These are phyloP conservation scores for Lithophane semibrunnea DNA, from an alignment of 2,888 invertebrate species.

Conservation along the genomic window DNA sequence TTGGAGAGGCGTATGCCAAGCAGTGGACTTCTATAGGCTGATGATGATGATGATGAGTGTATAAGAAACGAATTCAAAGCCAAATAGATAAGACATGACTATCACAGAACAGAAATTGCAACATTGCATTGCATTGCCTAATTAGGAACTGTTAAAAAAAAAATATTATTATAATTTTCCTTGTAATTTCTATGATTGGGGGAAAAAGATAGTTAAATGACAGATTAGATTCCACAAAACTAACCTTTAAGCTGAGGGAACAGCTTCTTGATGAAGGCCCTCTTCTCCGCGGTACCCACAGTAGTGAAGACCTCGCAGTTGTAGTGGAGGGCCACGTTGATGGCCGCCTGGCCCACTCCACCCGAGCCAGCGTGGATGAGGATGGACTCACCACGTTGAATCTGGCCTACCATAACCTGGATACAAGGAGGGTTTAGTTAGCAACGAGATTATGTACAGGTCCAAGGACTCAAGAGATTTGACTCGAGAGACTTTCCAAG, in stretches of 20 bases:
- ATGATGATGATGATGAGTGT: background rate
- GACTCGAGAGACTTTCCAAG: background rate
- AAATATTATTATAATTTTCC: background rate
- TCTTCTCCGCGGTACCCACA: slow-evolving; percentile 96
- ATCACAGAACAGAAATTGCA: background rate
- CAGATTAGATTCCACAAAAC: background rate
- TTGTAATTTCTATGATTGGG: background rate
- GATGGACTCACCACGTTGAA: slow-evolving; percentile 95
- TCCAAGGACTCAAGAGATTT: too few species aligned
- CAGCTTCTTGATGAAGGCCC: slow-evolving; percentile 96
- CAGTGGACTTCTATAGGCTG: background rate
- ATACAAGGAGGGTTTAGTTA: background rate
- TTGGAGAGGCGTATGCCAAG: background rate
- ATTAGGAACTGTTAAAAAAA: background rate
- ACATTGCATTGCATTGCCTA: background rate
- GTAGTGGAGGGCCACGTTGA: slow-evolving; percentile 96
- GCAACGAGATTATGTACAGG: background rate
- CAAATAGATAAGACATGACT: background rate
- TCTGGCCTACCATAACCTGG: slow-evolving; percentile 92
- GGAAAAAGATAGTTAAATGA: background rate
- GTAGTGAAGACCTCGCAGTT: slow-evolving; percentile 98
- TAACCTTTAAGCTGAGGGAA: slow-evolving; percentile 94
- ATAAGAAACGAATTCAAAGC: background rate
- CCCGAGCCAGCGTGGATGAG: slow-evolving; percentile 98
- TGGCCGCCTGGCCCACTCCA: slow-evolving; percentile 99